Conservation (phyloP, 2,113 vertebrate species). For the Anolis sagrei region DNA sequence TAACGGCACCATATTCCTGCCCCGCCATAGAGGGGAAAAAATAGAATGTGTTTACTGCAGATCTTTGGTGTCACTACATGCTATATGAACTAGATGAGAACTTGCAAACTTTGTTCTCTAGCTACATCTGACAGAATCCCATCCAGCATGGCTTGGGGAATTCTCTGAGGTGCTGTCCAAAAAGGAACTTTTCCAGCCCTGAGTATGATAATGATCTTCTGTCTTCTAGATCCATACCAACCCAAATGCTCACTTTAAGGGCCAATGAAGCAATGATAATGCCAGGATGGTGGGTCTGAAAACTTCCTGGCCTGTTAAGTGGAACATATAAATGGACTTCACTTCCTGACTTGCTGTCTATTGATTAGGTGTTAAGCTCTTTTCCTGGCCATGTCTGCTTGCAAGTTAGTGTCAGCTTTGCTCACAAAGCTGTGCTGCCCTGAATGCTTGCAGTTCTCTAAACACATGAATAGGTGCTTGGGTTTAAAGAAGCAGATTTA, state of each 20-base stretch:
- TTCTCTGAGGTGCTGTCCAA: no score
- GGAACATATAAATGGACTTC: constrained; percentile 27
- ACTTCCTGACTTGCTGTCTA: not conserved
- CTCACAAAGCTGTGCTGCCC: not conserved
- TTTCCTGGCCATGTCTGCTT: constrained; percentile 8
- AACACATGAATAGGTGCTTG: not conserved
- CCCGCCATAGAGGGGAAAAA: not conserved
- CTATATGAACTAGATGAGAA: not conserved
- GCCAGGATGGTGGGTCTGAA: not conserved
- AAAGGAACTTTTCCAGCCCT: not conserved
- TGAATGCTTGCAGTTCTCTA: not conserved
- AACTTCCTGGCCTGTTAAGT: constrained; percentile 14
- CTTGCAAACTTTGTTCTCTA: not conserved
- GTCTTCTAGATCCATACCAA: not conserved
- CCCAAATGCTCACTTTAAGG: not conserved
- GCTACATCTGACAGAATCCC: not conserved
- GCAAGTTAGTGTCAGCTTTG: constrained; percentile 11
- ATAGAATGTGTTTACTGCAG: no score
- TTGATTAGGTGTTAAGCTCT: constrained; percentile 26
- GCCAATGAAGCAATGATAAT: not conserved
- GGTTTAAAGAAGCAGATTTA: not conserved
- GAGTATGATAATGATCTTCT: not conserved
- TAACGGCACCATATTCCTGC: not conserved
- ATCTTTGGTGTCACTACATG: not conserved
- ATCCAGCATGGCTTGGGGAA: not conserved